Conservation (phyloP, 2,888 invertebrate genomes). For the Achlya flavicornis region DNA sequence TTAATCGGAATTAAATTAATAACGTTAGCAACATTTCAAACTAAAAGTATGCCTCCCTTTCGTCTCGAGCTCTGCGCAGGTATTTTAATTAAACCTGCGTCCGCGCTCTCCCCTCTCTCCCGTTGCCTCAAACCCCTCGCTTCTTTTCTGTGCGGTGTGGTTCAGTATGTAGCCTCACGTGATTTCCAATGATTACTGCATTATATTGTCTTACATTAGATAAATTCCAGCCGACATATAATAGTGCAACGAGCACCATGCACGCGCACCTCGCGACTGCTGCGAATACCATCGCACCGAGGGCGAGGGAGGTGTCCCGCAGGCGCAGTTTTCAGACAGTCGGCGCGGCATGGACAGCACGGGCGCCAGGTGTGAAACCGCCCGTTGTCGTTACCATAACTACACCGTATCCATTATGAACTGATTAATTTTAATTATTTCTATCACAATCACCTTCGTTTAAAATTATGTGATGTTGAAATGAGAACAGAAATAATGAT, state of each 20-base stretch:
- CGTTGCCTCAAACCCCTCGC: neutral
- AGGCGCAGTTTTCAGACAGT: too few relatives aligned
- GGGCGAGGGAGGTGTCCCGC: neutral
- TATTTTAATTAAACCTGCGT: conserved; percentile 6
- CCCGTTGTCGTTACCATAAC: neutral
- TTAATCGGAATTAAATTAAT: conserved; percentile 12
- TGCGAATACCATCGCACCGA: neutral
- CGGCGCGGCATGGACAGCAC: neutral
- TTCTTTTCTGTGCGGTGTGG: neutral
- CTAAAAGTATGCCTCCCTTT: neutral
- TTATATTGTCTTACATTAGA: neutral
- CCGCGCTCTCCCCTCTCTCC: neutral
- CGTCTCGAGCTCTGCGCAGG: conserved; percentile 1
- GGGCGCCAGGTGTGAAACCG: neutral
- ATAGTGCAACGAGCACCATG: neutral
- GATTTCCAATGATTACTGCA: neutral
- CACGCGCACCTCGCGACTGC: too few relatives aligned
- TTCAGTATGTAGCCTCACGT: neutral
- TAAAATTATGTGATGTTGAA: neutral
- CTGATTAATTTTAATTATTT: neutral
- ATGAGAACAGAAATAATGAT: conserved; percentile 4
- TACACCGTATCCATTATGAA: neutral
- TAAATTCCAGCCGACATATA: neutral
- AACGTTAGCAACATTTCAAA: conserved; percentile 7
- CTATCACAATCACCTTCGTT: neutral